phyloP scores from a whole-genome alignment of 2,888 invertebrate genomes.

The Maniola hyperantus region DNA sequence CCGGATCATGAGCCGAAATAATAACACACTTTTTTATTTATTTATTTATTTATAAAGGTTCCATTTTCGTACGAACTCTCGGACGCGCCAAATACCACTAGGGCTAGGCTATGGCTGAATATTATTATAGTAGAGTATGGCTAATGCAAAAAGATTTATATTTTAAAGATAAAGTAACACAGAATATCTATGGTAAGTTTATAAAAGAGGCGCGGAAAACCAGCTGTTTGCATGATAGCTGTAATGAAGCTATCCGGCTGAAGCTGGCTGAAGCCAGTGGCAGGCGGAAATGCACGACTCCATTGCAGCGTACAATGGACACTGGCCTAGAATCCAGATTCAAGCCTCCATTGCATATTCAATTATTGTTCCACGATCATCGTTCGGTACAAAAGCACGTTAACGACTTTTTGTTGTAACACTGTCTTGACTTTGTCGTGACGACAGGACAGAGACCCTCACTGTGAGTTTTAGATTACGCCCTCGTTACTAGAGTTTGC shows the following conservation, averaged over 20 bases:
- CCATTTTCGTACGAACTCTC: too few relatives aligned
- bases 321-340: conserved; percentile 16
- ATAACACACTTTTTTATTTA: too few relatives aligned
- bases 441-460: too few relatives aligned
- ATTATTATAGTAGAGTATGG: too few relatives aligned
- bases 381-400: not conserved
- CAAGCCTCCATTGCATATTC: conserved; percentile 6
- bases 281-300: not conserved
- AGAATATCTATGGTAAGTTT: not conserved
- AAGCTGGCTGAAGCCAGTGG: conserved; percentile 2
- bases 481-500: too few relatives aligned
- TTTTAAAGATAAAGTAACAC: too few relatives aligned
- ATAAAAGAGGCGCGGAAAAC: not conserved
- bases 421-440: not conserved
- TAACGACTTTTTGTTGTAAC: not conserved
- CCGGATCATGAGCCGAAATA: too few relatives aligned
- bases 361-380: conserved; percentile 11
- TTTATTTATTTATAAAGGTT: too few relatives aligned
- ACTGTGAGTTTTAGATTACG: too few relatives aligned
- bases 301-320: conserved; percentile 6
- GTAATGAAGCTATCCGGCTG: conserved; percentile 13
- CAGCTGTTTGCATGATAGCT: not conserved
- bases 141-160: too few relatives aligned
- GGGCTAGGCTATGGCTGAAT: too few relatives aligned
- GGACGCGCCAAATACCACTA: too few relatives aligned